These are phyloP conservation scores for Riptortus pedestris DNA, from an alignment of 1,140 invertebrate genomes.

Conservation along the genomic window DNA sequence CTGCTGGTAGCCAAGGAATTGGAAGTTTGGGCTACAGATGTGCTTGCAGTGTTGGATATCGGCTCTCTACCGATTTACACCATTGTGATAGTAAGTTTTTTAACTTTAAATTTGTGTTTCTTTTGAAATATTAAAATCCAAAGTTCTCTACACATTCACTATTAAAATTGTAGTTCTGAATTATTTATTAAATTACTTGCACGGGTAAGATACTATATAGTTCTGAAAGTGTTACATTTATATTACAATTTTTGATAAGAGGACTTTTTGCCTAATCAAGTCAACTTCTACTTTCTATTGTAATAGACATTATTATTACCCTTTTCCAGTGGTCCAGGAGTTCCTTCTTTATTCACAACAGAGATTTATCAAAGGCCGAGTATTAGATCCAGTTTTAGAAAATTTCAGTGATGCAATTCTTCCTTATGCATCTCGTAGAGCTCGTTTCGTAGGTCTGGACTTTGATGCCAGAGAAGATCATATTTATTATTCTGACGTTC, in stretches of 20 bases:
- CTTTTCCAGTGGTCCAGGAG: slow-evolving; percentile 61
- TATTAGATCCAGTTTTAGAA: slow-evolving; percentile 76
- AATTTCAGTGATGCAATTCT: slow-evolving; percentile 90
- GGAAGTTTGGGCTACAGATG: slow-evolving; percentile 80
- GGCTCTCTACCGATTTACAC: slow-evolving; percentile 59
- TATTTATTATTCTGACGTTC: slow-evolving; percentile 93
- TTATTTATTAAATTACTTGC: too few species aligned
- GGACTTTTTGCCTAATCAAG: too few species aligned
- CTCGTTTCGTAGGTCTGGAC: slow-evolving; percentile 92
- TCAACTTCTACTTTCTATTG: too few species aligned
- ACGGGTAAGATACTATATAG: too few species aligned
- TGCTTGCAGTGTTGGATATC: slow-evolving; percentile 85
- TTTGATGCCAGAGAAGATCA: slow-evolving; percentile 85
- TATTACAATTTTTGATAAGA: too few species aligned
- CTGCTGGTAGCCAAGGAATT: slow-evolving; percentile 59
- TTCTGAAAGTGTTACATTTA: too few species aligned
- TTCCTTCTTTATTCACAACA: slow-evolving; percentile 97
- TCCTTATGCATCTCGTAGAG: slow-evolving; percentile 77
- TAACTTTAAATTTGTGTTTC: slow-evolving; percentile 8
- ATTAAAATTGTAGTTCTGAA: too few species aligned
- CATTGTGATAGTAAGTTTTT: slow-evolving; percentile 62
- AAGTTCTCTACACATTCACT: not conserved
- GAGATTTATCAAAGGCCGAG: slow-evolving; percentile 90
- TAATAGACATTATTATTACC: too few species aligned
- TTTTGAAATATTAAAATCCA: slow-evolving; percentile 12